These are phyloP conservation scores for Nesoenas mayeri DNA, from an alignment of 2,113 vertebrate species.

Conservation along the genomic window DNA sequence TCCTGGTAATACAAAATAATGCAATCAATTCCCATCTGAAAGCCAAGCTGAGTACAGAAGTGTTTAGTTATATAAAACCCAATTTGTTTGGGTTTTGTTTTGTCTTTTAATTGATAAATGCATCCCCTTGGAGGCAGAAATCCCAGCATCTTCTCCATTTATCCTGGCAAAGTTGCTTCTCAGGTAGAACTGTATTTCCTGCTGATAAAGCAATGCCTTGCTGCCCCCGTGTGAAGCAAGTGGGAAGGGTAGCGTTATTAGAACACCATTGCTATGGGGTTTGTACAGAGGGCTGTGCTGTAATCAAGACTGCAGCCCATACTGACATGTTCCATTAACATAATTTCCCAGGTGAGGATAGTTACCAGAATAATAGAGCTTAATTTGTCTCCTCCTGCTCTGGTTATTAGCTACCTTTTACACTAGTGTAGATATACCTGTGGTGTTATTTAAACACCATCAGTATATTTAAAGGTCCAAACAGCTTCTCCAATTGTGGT, in stretches of 20 bases:
- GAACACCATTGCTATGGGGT: fast-evolving
- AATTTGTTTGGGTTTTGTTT: background rate
- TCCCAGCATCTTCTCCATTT: background rate
- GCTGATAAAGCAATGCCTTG: background rate
- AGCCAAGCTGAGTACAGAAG: background rate
- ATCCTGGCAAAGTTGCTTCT: background rate
- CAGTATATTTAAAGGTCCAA: background rate
- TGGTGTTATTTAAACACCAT: background rate
- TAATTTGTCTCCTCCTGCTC: background rate
- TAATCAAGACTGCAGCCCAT: background rate
- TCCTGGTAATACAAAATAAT: background rate
- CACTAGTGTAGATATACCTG: background rate
- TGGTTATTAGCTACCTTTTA: background rate
- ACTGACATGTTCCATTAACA: background rate
- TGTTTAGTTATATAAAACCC: background rate
- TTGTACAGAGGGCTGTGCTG: background rate
- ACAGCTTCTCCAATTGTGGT: background rate
- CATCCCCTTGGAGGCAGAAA: background rate
- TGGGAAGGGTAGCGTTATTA: background rate
- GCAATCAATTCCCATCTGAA: background rate
- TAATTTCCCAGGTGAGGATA: background rate
- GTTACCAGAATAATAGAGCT: background rate
- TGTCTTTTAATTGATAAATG: background rate
- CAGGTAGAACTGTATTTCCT: background rate
- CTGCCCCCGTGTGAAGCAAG: slow-evolving; percentile 52